Percentiles rank a stretch among this genome's conserved stretches.
These are phyloP conservation scores for Probosciger aterrimus DNA, from an alignment of 2,113 vertebrate species.

Conservation along the genomic window DNA sequence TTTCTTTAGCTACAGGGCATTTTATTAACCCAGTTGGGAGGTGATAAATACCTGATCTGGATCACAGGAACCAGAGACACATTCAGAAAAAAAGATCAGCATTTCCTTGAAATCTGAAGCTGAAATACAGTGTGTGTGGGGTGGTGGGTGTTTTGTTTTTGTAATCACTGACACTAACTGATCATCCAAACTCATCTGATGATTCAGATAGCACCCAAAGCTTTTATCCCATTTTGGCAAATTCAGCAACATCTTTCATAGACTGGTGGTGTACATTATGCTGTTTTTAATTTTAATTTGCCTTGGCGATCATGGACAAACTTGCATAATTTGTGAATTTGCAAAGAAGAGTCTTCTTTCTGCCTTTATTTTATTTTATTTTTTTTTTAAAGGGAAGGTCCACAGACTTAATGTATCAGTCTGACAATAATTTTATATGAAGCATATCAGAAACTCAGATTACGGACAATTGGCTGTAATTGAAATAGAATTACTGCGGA, in stretches of 20 bases:
- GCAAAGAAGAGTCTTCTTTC: background rate
- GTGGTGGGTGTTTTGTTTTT: background rate
- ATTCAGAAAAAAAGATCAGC: background rate
- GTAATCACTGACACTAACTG: background rate
- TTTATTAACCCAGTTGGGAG: background rate
- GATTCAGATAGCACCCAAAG: background rate
- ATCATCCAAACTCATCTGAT: background rate
- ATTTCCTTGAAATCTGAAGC: background rate
- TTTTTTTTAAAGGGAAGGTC: background rate
- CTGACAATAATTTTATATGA: background rate
- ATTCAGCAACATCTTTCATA: background rate
- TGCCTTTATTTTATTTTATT: background rate
- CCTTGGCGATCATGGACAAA: background rate
- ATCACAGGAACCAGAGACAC: background rate
- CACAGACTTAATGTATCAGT: background rate
- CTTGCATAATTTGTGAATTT: background rate
- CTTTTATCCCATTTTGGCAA: background rate
- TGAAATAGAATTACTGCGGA: conserved; percentile 10
- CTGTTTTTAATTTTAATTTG: background rate
- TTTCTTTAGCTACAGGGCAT: background rate
- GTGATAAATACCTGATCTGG: background rate
- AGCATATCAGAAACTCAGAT: background rate
- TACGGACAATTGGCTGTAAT: background rate
- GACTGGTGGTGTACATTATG: background rate
- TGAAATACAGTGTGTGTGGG: background rate